Base-by-base conservation (phyloP, 2,888 invertebrate species). In the Lymantria dispar region DNA sequence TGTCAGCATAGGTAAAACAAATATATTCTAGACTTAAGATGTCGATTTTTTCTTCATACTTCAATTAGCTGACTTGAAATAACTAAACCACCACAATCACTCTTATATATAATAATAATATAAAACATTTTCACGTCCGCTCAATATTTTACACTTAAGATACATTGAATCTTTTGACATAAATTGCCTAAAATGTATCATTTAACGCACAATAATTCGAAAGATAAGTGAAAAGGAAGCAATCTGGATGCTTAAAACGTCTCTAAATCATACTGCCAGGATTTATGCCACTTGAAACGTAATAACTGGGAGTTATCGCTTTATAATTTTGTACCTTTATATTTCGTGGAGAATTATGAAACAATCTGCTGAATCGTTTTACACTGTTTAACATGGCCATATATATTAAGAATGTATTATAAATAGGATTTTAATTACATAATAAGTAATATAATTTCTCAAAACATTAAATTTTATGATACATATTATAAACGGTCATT, bases 201-300 rank as follows among this genome's bases (percentile, higher is more conserved):
- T 9, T 45, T 22, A 33, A 44, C 36, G 14, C 31, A 33, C 42
- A 62, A 56, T 52, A 44, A 22, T 48, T 10, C 40, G 43, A 10
- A 45, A 52, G 43, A 55, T 22, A 22, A 22, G 58, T 47, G 51
- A 52, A 45, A 44, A 39, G 50, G 49, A 63, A 64, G 54, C 47
- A 62, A 64, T 71, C 44, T 55, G 47, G 47, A 33, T 50, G 49
- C 52, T 54, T 48, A 48, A 63, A 66, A 57, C 45, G 55, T 52
- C 62, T 51, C 63, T 70, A 64, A 60, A 64, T 69, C 72, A 68
- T 55, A 50, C 50, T 52, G 50, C 54, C 53, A 56, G 54, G 60
- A 72, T 72, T 69, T 67, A 68, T 68, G 62, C 57, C 58, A 58
- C 62, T 63, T 40, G 38, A 64, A 68, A 68, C 53, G 64, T 60